Conservation (phyloP, 2,888 invertebrate species). For the Beris morrisii region DNA sequence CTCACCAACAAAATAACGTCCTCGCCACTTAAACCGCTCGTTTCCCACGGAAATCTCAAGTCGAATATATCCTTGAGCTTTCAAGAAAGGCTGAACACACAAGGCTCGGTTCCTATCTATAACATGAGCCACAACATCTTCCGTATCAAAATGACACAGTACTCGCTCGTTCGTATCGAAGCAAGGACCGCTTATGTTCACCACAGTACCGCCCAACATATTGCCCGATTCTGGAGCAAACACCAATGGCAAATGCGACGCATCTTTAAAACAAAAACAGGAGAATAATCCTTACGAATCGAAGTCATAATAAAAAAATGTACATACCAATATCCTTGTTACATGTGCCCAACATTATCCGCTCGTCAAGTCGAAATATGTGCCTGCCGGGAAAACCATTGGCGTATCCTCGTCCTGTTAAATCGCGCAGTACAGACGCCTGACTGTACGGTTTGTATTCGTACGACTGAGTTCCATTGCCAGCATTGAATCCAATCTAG, state of each 20-base stretch:
- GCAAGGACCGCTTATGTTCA: conserved; percentile 96
- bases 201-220: conserved; percentile 95
- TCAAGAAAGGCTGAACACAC: conserved; percentile 84
- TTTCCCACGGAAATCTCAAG: conserved; percentile 84
- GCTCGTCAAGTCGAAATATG: conserved; percentile 93
- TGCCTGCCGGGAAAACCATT: conserved; percentile 89
- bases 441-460: conserved; percentile 92
- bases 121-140: conserved; percentile 74
- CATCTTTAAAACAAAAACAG: conserved; percentile 60
- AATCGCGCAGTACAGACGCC: conserved; percentile 77
- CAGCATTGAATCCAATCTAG: conserved; percentile 94
- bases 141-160: conserved; percentile 81
- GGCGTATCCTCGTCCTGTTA: conserved; percentile 82
- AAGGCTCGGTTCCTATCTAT: conserved; percentile 81
- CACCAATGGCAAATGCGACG: conserved; percentile 76
- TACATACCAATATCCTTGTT: conserved; percentile 81
- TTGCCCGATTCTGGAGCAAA: conserved; percentile 95
- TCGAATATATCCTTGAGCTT: conserved; percentile 85
- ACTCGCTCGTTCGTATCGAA: conserved; percentile 76
- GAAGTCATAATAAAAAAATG: conserved; percentile 15
- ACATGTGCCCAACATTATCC: conserved; percentile 89
- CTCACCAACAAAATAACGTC: conserved; percentile 88
- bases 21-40: conserved; percentile 84
- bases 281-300: not conserved
- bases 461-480: conserved; percentile 87